Conservation (phyloP, 2,797 vertebrate species). For the Sparidentex hasta region DNA sequence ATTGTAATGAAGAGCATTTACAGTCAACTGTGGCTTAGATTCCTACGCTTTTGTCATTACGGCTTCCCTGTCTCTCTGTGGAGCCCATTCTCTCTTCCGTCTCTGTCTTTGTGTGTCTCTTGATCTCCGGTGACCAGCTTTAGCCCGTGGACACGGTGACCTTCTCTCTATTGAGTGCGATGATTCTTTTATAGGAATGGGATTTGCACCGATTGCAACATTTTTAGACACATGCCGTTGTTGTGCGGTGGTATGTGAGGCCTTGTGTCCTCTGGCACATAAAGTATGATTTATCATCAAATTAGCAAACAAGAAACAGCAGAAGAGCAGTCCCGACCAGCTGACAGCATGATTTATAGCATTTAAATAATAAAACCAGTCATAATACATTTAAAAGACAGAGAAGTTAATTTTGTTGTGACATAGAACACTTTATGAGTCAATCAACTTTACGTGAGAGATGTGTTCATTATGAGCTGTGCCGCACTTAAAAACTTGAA, state of each 20-base stretch:
- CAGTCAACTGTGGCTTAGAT: slow-evolving; percentile 63
- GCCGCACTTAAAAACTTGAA: slow-evolving; percentile 10
- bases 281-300: slow-evolving; percentile 33
- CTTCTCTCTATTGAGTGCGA: slow-evolving; percentile 21
- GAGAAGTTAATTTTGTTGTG: slow-evolving; percentile 12
- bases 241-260: slow-evolving; percentile 13
- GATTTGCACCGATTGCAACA: slow-evolving; percentile 22
- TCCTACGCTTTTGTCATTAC: slow-evolving; percentile 46
- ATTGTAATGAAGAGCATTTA: slow-evolving; percentile 75
- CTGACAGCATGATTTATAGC: slow-evolving; percentile 35
- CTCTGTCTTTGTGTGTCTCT: background rate
- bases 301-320: background rate
- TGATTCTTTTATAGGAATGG: slow-evolving; percentile 5
- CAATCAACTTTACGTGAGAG: slow-evolving; percentile 26
- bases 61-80: slow-evolving; percentile 22
- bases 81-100: slow-evolving; percentile 1
- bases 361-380: slow-evolving; percentile 28
- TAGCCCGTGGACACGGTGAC: slow-evolving; percentile 25
- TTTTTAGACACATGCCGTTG: slow-evolving; percentile 27
- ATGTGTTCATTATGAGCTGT: slow-evolving; percentile 1
- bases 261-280: slow-evolving; percentile 11
- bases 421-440: slow-evolving; percentile 16
- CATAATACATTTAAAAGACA: slow-evolving; percentile 31
- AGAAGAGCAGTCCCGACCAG: background rate
- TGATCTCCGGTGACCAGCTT: slow-evolving; percentile 19